These are phyloP conservation scores for Euura lappo DNA, from an alignment of 1,140 invertebrate genomes.

Conservation along the genomic window DNA sequence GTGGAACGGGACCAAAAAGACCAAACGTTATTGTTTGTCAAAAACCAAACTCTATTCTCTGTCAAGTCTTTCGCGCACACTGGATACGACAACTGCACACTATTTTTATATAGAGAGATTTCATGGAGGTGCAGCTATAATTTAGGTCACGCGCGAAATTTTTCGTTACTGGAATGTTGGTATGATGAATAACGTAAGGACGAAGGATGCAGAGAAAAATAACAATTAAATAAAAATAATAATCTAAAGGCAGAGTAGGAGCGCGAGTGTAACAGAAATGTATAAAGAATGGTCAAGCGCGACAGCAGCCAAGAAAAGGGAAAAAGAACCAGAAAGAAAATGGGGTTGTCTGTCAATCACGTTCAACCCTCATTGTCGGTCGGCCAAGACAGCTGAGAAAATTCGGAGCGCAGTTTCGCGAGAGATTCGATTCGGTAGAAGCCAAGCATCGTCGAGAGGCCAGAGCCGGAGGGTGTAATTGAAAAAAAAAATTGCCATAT, in stretches of 20 bases:
- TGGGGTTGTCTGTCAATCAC: neutral
- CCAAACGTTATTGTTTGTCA: constrained; percentile 36
- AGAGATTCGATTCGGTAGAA: neutral
- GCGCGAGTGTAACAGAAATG: too few relatives aligned
- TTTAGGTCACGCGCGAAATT: neutral
- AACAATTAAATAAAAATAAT: too few relatives aligned
- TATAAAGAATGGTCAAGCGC: too few relatives aligned
- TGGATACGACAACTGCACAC: constrained; percentile 49
- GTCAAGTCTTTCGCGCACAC: constrained; percentile 27
- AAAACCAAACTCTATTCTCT: constrained; percentile 19
- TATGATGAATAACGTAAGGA: too few relatives aligned
- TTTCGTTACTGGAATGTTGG: too few relatives aligned
- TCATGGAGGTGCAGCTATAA: constrained; percentile 56
- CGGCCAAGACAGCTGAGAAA: neutral
- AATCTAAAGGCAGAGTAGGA: too few relatives aligned
- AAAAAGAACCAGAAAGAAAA: neutral
- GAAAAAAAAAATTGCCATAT: neutral
- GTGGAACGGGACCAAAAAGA: constrained; percentile 59
- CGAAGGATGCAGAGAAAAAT: too few relatives aligned
- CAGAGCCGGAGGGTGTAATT: neutral
- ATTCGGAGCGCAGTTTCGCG: neutral
- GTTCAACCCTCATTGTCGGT: neutral
- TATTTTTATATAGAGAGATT: constrained; percentile 60
- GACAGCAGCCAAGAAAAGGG: too few relatives aligned
- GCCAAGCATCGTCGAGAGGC: neutral